phyloP scores from a whole-genome alignment of 2,888 invertebrate genomes.

The Platycheirus rosarum region DNA sequence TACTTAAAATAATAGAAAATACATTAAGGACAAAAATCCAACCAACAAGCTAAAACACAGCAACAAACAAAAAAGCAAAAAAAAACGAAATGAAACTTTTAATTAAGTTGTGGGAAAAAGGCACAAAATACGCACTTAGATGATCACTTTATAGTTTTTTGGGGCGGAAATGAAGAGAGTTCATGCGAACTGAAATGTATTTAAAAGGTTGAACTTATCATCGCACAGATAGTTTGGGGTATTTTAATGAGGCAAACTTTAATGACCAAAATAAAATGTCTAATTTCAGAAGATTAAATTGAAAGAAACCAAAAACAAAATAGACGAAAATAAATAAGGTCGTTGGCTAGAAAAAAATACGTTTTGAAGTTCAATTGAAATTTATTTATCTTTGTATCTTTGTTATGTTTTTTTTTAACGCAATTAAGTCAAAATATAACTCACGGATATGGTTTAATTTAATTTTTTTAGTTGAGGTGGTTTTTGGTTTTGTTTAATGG shows the following conservation, averaged over 20 bases:
- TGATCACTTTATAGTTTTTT: slow-evolving; percentile 24
- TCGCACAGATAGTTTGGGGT: slow-evolving; percentile 11
- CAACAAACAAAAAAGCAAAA: slow-evolving; percentile 19
- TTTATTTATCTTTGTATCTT: neutral
- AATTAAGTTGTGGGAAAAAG: slow-evolving; percentile 39
- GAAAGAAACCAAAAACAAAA: no score
- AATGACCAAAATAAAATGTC: slow-evolving; percentile 17
- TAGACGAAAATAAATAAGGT: neutral
- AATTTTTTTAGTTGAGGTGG: no score
- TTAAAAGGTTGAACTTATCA: slow-evolving; percentile 12
- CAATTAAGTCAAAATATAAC: no score
- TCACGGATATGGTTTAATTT: no score
- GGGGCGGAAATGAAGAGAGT: slow-evolving; percentile 29
- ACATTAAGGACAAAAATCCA: slow-evolving; percentile 23
- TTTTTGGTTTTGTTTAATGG: no score
- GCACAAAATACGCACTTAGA: slow-evolving; percentile 21
- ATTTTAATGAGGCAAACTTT: slow-evolving; percentile 28
- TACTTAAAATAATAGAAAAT: slow-evolving; percentile 38
- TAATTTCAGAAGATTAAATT: slow-evolving; percentile 21
- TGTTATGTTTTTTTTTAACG: neutral
- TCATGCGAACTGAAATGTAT: slow-evolving; percentile 40
- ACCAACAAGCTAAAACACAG: slow-evolving; percentile 14
- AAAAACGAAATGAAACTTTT: slow-evolving; percentile 27
- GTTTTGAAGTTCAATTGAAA: slow-evolving; percentile 11
- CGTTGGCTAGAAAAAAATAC: slow-evolving; percentile 7